These are phyloP conservation scores for Ceratosolen solmsi DNA, from an alignment of 1,140 invertebrate genomes.

Conservation along the genomic window DNA sequence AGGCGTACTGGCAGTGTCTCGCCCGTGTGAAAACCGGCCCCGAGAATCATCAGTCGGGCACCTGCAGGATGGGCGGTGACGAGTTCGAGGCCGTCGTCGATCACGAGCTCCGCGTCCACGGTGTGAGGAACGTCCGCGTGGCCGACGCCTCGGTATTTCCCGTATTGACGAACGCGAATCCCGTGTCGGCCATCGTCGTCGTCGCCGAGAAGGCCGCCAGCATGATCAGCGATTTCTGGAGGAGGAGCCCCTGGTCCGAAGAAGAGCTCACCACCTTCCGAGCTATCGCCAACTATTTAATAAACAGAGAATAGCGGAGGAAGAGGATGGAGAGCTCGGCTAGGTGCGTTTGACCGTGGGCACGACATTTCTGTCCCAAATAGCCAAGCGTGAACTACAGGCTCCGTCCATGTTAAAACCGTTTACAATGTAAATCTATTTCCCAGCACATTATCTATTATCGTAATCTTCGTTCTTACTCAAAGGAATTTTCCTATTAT, in stretches of 20 bases:
- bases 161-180: conserved; percentile 73
- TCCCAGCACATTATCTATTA: too few species aligned
- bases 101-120: conserved; percentile 71
- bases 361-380: too few species aligned
- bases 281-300: too few species aligned
- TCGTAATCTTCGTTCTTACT: too few species aligned
- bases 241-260: background rate
- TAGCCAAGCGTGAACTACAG: too few species aligned
- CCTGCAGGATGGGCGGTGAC: conserved; percentile 74
- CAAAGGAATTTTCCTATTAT: too few species aligned
- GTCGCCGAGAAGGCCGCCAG: conserved; percentile 75
- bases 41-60: conserved; percentile 74
- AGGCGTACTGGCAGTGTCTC: conserved; percentile 75
- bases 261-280: too few species aligned
- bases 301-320: too few species aligned
- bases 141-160: conserved; percentile 77
- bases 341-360: too few species aligned
- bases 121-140: conserved; percentile 71
- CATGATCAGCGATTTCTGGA: conserved; percentile 71
- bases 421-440: too few species aligned
- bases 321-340: too few species aligned
- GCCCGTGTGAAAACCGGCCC: conserved; percentile 67
- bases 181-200: conserved; percentile 73
- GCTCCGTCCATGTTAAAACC: too few species aligned
- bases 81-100: conserved; percentile 74